Percentiles rank a stretch among this genome's conserved stretches.
Evolutionary conservation across 2,797 vertebrate species (phyloP).

Genomic region (Peromyscus eremicus): DNA sequence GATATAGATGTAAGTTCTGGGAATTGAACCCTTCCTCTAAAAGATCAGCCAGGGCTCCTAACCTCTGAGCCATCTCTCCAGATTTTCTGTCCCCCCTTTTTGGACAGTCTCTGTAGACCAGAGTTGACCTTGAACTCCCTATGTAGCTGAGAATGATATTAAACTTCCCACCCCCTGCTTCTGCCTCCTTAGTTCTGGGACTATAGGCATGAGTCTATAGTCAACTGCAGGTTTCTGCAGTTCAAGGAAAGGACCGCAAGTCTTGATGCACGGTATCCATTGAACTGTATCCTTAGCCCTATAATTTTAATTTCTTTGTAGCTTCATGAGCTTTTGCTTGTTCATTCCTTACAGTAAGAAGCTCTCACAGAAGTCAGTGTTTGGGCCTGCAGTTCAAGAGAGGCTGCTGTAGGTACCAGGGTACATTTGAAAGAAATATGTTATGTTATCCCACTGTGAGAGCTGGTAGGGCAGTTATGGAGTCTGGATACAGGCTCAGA

Average conservation of each 20-base stretch:
- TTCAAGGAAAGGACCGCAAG: not conserved
- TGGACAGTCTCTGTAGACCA: not conserved
- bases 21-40: not conserved
- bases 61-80: not conserved
- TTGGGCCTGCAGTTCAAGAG: not conserved
- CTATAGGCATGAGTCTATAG: not conserved
- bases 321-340: not conserved
- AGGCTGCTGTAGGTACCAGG: not conserved
- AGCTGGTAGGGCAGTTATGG: not conserved
- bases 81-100: not conserved
- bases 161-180: not conserved
- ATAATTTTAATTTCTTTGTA: slow-evolving; percentile 43
- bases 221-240: not conserved
- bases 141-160: not conserved
- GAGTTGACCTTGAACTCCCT: not conserved
- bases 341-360: not conserved
- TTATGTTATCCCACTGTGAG: not conserved
- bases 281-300: not conserved
- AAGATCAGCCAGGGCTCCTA: not conserved
- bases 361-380: not conserved
- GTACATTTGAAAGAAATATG: not conserved
- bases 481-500: not conserved
- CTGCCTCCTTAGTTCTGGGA: not conserved
- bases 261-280: not conserved
- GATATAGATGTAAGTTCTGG: not conserved